phyloP scores from a whole-genome alignment of 1,140 invertebrate species.

The Drosophila bipectinata region DNA sequence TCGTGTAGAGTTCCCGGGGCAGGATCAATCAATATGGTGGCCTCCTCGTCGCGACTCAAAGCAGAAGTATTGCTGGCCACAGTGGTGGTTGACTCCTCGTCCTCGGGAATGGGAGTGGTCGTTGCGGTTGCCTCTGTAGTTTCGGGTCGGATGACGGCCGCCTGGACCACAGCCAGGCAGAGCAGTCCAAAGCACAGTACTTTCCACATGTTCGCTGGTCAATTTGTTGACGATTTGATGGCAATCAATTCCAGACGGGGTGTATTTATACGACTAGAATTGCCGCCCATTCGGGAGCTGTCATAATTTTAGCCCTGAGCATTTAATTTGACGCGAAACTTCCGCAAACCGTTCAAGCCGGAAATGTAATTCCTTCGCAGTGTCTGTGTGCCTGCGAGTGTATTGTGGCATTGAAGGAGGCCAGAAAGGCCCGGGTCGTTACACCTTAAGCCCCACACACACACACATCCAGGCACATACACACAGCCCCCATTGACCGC shows the following conservation, averaged over 20 bases:
- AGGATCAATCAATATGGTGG: constrained; percentile 64
- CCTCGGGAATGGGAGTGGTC: not conserved
- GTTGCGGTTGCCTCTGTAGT: constrained; percentile 43
- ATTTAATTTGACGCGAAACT: constrained; percentile 62
- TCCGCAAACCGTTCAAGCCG: constrained; percentile 66
- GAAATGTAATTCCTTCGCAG: constrained; percentile 65
- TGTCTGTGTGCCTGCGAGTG: constrained; percentile 11
- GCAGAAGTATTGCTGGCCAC: constrained; percentile 14
- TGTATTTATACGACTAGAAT: constrained; percentile 61
- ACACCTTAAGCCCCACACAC: constrained; percentile 58
- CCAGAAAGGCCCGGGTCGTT: constrained; percentile 70
- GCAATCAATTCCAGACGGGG: constrained; percentile 47
- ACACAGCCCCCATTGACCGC: constrained; percentile 66
- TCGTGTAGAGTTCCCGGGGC: constrained; percentile 46
- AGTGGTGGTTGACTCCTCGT: constrained; percentile 24
- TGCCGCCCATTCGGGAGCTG: constrained; percentile 54
- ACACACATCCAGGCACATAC: constrained; percentile 1
- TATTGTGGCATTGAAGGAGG: constrained; percentile 67
- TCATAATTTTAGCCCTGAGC: constrained; percentile 76
- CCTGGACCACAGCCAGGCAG: constrained; percentile 30
- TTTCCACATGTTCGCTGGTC: constrained; percentile 64
- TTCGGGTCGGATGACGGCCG: constrained; percentile 42
- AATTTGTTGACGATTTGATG: constrained; percentile 50
- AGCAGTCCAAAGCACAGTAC: constrained; percentile 34
- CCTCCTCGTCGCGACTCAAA: constrained; percentile 57